Conservation (phyloP, 2,797 vertebrate genomes). For the Acanthurus tractus region DNA sequence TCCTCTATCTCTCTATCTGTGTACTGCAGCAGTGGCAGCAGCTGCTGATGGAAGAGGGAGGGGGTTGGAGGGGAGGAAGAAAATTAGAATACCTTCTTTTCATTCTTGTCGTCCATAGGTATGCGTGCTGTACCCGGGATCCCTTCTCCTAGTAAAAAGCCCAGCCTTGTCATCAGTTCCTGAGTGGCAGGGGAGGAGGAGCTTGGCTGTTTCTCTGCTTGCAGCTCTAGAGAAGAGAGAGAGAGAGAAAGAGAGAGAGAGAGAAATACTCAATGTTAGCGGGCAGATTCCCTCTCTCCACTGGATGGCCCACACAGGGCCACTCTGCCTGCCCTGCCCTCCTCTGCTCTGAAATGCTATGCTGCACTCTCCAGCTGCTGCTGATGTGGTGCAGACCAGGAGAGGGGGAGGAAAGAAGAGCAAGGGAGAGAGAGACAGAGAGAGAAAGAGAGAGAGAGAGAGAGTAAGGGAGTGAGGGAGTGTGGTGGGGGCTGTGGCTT, state of each 20-base stretch:
- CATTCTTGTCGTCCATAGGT: constrained; percentile 95
- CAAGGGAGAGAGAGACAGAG: neutral
- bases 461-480: constrained; percentile 34
- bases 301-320: constrained; percentile 71
- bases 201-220: constrained; percentile 89
- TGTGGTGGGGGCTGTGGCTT: constrained; percentile 32
- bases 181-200: constrained; percentile 98
- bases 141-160: constrained; percentile 98
- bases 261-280: constrained; percentile 60
- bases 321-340: constrained; percentile 68
- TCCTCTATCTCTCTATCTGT: constrained; percentile 63
- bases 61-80: constrained; percentile 57
- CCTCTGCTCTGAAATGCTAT: constrained; percentile 63
- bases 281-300: constrained; percentile 60
- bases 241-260: constrained; percentile 42
- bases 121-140: constrained; percentile 93
- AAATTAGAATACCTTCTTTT: constrained; percentile 93
- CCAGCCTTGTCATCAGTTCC: constrained; percentile 98
- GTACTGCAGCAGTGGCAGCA: constrained; percentile 68
- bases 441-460: constrained; percentile 12
- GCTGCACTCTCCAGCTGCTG: constrained; percentile 76
- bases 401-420: constrained; percentile 58
- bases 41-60: constrained; percentile 64
- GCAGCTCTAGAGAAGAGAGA: constrained; percentile 84
- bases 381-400: constrained; percentile 72